A percentile compares a stretch with the other conserved stretches of the same genome.
Evolutionary conservation across 1,140 invertebrate genomes (phyloP).

Genomic region (Eupristina koningsbergeri): DNA sequence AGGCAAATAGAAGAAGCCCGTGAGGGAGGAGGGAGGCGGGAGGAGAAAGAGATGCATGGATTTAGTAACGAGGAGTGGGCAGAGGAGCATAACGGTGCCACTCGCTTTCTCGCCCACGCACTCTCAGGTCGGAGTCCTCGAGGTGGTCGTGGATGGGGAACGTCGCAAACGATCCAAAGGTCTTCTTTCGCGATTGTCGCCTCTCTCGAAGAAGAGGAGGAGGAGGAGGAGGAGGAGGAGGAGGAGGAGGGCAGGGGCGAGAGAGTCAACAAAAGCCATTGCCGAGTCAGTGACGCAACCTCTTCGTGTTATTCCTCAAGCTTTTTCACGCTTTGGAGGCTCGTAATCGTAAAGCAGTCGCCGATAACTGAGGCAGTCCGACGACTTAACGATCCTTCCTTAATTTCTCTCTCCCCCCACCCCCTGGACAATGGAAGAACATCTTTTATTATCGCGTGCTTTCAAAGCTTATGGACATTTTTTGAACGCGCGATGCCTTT

Average conservation of each 20-base stretch:
- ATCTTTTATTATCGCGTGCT: not conserved
- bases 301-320: not conserved
- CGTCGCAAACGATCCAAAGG: not conserved
- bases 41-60: not conserved
- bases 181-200: not conserved
- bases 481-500: not conserved
- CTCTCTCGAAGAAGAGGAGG: not conserved
- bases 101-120: slow-evolving; percentile 28
- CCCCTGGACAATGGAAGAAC: not conserved
- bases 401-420: not conserved
- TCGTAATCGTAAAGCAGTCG: slow-evolving; percentile 18
- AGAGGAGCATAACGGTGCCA: slow-evolving; percentile 43
- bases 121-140: slow-evolving; percentile 39
- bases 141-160: not conserved
- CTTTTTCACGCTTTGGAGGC: not conserved
- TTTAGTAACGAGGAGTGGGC: slow-evolving; percentile 21
- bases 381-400: not conserved
- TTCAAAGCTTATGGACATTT: not conserved
- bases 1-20: no score
- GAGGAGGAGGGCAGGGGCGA: no score
- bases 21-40: no score
- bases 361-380: not conserved
- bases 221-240: no score
- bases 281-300: not conserved
- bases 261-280: no score